A percentile compares a stretch with the other conserved stretches of the same genome.
Conservation (phyloP, 2,888 invertebrate species). For the Drosophila atripex region DNA sequence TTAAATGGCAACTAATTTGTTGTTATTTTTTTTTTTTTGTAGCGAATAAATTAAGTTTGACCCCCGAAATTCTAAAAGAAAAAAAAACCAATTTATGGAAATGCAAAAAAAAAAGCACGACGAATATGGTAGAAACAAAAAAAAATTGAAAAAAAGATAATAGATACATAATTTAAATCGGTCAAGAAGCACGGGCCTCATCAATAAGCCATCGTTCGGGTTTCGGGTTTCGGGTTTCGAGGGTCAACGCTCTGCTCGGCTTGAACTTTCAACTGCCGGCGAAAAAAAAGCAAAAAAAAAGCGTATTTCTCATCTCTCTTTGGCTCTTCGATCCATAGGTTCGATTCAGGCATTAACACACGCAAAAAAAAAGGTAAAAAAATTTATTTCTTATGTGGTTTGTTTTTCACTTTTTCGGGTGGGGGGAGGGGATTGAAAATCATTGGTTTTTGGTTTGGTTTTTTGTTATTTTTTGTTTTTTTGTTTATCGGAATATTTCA, state of each 20-base stretch:
- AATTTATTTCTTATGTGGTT: constrained; percentile 57
- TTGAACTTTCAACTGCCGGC: constrained; percentile 41
- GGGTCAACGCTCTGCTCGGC: constrained; percentile 51
- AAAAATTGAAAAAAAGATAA: neutral
- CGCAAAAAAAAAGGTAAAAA: constrained; percentile 62
- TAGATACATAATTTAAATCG: constrained; percentile 39
- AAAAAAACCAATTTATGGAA: constrained; percentile 14
- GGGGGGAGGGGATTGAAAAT: constrained; percentile 58
- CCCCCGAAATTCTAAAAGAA: constrained; percentile 7
- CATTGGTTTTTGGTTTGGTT: constrained; percentile 52
- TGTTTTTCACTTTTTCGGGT: constrained; percentile 28
- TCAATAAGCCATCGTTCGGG: constrained; percentile 42
- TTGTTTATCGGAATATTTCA: constrained; percentile 27
- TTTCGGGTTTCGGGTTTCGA: neutral
- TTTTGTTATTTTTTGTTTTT: constrained; percentile 40
- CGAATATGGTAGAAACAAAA: neutral
- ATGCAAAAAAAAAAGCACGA: constrained; percentile 4
- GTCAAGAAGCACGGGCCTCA: constrained; percentile 60
- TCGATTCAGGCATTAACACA: constrained; percentile 38
- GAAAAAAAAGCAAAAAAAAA: neutral
- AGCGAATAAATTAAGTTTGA: constrained; percentile 24
- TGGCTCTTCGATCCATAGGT: neutral
- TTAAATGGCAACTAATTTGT: neutral
- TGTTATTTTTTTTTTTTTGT: neutral
- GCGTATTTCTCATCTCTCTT: neutral